Evolutionary conservation across 2,888 invertebrate species (phyloP).

Genomic region (Pharmacophagus antenor): DNA sequence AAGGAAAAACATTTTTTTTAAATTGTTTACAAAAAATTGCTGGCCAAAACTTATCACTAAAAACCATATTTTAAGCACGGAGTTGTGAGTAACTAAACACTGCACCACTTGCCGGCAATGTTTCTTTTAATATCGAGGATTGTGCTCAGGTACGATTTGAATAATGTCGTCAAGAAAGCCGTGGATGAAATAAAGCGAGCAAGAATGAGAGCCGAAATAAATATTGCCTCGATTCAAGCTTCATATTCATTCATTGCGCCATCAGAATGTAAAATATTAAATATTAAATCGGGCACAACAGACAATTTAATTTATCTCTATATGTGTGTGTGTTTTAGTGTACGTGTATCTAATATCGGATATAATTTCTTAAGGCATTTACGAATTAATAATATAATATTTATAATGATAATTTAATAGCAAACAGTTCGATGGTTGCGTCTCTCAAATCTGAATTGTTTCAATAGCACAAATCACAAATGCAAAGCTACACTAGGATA

Average conservation of each 20-base stretch:
- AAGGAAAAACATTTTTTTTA: neutral
- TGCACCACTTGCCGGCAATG: conserved; percentile 36
- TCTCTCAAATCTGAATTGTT: no score
- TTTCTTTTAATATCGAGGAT: conserved; percentile 45
- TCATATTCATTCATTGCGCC: conserved; percentile 37
- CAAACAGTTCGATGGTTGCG: no score
- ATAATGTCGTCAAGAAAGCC: conserved; percentile 48
- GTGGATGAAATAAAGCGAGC: conserved; percentile 46
- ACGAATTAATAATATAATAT: no score
- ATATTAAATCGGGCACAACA: conserved; percentile 22
- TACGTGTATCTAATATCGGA: neutral
- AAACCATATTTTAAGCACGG: conserved; percentile 7
- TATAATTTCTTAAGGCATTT: no score
- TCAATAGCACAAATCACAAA: no score
- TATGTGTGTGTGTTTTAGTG: neutral
- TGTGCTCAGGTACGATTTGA: conserved; percentile 45
- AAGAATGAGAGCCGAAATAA: conserved; percentile 40
- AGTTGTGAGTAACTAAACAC: conserved; percentile 22
- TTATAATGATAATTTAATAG: no score
- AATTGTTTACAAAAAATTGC: no score
- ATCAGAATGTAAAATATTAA: conserved; percentile 35
- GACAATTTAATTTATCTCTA: conserved; percentile 21
- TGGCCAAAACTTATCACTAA: neutral
- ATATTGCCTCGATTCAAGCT: conserved; percentile 35
- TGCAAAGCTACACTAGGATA: no score